Base-by-base conservation (phyloP, 2,113 vertebrate genomes). In the Cololabis saira region DNA sequence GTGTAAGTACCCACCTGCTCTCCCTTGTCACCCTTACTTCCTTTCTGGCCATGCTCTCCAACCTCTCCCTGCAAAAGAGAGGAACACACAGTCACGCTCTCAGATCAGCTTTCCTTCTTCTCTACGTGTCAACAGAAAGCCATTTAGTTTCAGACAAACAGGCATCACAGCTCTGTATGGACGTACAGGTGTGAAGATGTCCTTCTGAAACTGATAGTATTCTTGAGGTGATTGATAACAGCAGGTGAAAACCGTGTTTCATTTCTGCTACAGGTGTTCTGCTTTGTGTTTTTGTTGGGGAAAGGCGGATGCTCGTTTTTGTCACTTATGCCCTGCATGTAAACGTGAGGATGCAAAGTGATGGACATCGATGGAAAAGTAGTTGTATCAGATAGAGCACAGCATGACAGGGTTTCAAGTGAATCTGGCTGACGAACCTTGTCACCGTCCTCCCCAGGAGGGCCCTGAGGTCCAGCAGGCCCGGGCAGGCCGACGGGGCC, bases 371-470 rank as follows among this genome's bases (percentile, higher is more conserved):
- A 37, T 37, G 1, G 33, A 7, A 27, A 9, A 37, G 1, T 37
- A 4, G 33, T 37, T 37, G 5, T 9, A 7, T 7, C 33, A 7
- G 33, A 37, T 37, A 37, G 10, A 27, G 5, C 24, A 37, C 33
- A 11, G 6, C 33, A 37, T 37, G 33, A 37, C 6, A 37, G 6
- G 33, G 33, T 1, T 37, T 37, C 6, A 27, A 27, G 6, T 42
- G 19, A 8, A 42, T 48, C 24, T 17, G 6, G 27, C n/a, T 45
- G 13, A 81, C 87, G 71, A 19, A 97, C 98, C 95, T 99, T 99
- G 91, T 99, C 97, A 61, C 98, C 98, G 1, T 99, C 98, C 87
- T 99, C 98, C 89, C 98, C 98, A 0, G 98, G 97, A 74, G 96
- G 96, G 17, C 98, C 98, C 22, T 96, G 96, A 6, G 98, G 95